Base-by-base conservation (phyloP, 1,140 invertebrate genomes). In the Asobara japonica region DNA sequence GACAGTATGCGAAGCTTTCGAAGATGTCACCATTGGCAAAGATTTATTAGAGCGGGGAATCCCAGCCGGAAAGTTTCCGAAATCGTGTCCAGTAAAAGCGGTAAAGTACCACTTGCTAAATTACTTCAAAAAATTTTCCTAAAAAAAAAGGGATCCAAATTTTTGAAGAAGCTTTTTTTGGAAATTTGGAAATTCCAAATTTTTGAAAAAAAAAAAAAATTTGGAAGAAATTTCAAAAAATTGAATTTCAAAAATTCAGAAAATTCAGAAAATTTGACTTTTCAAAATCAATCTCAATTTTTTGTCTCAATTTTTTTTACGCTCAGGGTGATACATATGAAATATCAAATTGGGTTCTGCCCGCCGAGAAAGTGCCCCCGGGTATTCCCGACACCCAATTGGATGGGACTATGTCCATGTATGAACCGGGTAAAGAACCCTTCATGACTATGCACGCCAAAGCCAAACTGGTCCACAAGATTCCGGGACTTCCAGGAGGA, bases 1-100 rank as follows among this genome's bases (percentile, higher is more conserved):
- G 31, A 33, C 65, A n/a, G 20, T 67, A 0, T 67, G 65, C 25
- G 65, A 41, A 25, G 65, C 36, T 22, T 67, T 67, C 11, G 20
- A 45, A 45, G 65, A 67, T 33, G 36, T 20, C 41, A 48, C 27
- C 22, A 5, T 67, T 25, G 65, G 65, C 11, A 20, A 67, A 25
- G 65, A 48, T 27, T 11, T 67, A 25, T 3, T 67, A 16, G 38
- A 22, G 11, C 8, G 8, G 10, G 65, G 65, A 27, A 11, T 67
- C 25, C 65, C 65, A 10, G 16, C 41, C 2, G 65, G 38, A n/a
- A 29, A 67, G 48, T 67, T 67, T 36, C 65, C 65, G 5, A 45
- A 67, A 29, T 10, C 6, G 2, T 67, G 65, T 67, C 65, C 65
- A 7, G 25, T 67, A 1, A 67, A 67, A 48, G 36, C 65, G 7